These are phyloP conservation scores for Sebastes schlegelii DNA, from an alignment of 2,113 vertebrate genomes.

Conservation along the genomic window DNA sequence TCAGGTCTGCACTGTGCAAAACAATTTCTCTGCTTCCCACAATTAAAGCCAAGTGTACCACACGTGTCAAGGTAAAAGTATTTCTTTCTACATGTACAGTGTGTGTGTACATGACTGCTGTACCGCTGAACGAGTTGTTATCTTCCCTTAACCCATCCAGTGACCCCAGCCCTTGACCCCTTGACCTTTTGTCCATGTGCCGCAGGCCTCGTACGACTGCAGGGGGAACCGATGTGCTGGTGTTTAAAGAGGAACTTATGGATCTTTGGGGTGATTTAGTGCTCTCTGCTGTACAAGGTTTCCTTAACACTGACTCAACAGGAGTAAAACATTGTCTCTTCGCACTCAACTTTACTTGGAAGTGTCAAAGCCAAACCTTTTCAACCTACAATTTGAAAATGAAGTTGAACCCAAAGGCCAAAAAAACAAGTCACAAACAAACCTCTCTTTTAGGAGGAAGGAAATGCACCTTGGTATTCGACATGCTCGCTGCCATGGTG, in stretches of 20 bases:
- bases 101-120: conserved; percentile 23
- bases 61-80: conserved; percentile 23
- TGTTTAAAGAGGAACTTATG: conserved; percentile 32
- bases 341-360: conserved; percentile 31
- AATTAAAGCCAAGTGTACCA: conserved; percentile 40
- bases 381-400: conserved; percentile 64
- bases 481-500: conserved; percentile 78
- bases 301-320: conserved; percentile 23
- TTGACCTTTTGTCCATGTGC: conserved; percentile 42
- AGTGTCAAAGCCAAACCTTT: conserved; percentile 63
- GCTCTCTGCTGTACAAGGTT: conserved; percentile 34
- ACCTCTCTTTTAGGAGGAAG: conserved; percentile 61
- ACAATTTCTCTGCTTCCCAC: conserved; percentile 50
- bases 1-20: conserved; percentile 53
- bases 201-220: conserved; percentile 1
- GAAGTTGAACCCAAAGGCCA: conserved; percentile 70
- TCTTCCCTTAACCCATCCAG: conserved; percentile 46
- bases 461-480: conserved; percentile 69
- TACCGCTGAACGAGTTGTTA: conserved; percentile 39
- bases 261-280: conserved; percentile 42
- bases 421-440: conserved; percentile 74
- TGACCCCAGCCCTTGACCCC: conserved; percentile 45
- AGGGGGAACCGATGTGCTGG: conserved; percentile 20
- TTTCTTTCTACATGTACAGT: background rate
- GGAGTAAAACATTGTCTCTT: conserved; percentile 45